Evolutionary conservation across 2,113 vertebrate genomes (phyloP), one percentile per base, ranked within the genome.

Genomic region (Dipodomys spectabilis): DNA sequence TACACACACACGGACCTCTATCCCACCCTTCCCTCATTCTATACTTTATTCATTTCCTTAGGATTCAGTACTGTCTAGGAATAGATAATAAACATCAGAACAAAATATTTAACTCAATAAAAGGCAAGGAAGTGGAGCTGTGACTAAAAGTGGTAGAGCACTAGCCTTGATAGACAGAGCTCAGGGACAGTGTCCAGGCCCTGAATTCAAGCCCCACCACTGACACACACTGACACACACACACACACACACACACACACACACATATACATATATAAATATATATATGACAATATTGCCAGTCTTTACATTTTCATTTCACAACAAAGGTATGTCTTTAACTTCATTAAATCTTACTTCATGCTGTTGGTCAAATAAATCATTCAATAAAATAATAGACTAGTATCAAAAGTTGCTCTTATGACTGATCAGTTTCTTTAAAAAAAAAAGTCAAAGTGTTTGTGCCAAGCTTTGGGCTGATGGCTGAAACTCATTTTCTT

Each of bases 381-480:
- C 88, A 77, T 82, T 88, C 91, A 94, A 90, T 39, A 79, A 87
- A 95, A 95, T 12, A 95, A 62, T 0, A 94, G 2, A 87, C 4
- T 3, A 5, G 73, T 95, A 30, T 86, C 44, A 91, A 86, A 96
- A 94, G 30, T 86, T 72, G 35, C 18, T 88, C 84, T 1, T 86
- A 35, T 93, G 65, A 96, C 16, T 96, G 64, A 93, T 93, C 23
- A 92, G 23, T 93, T 93, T 23, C n/a, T 93, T 32, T 18, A 87
- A 53, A 92, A 95, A 97, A 95, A 95, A 72, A 16, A 77, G 95
- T 57, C 74, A 32, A 53, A 84, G 15, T 44, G 92, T 96, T 94
- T 92, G 27, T 60, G 81, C 6, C 0, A 94, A 82, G 0, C 1
- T 84, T 95, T 95, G 94, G 57, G 72, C 89, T 87, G 86, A 89